A percentile compares a stretch with the other conserved stretches of the same genome.
phyloP scores from a whole-genome alignment of 2,797 vertebrate species.

The Phalanger gymnotis region DNA sequence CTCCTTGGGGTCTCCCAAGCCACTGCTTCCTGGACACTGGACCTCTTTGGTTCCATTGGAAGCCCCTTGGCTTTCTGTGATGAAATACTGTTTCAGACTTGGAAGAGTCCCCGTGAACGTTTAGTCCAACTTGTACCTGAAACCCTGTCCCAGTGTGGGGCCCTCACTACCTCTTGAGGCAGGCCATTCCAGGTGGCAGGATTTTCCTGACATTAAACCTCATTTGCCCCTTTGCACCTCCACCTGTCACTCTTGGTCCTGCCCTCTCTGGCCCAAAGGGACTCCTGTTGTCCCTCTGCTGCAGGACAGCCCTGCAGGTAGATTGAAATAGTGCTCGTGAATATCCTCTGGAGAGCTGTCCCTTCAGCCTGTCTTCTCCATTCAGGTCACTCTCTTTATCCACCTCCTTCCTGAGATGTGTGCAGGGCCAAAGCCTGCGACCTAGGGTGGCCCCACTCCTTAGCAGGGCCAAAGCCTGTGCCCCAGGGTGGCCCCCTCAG shows the following conservation, averaged over 20 bases:
- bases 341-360: neutral
- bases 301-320: neutral
- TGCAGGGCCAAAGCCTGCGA: fast-evolving
- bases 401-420: neutral
- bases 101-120: neutral
- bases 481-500: no score
- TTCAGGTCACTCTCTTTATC: neutral
- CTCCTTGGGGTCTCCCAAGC: neutral
- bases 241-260: neutral
- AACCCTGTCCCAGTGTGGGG: neutral
- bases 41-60: neutral
- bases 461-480: no score
- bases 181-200: neutral
- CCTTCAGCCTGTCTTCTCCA: neutral
- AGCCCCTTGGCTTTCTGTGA: neutral
- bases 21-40: neutral
- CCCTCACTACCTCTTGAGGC: neutral
- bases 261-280: neutral
- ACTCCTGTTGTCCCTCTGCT: neutral
- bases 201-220: no score
- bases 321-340: neutral
- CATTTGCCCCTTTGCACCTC: neutral
- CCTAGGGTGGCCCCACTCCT: neutral
- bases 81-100: neutral
- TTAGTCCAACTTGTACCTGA: neutral